Evolutionary conservation across 2,888 invertebrate genomes (phyloP), one percentile per base, ranked within the genome.

Genomic region (Luperina nickerlii): DNA sequence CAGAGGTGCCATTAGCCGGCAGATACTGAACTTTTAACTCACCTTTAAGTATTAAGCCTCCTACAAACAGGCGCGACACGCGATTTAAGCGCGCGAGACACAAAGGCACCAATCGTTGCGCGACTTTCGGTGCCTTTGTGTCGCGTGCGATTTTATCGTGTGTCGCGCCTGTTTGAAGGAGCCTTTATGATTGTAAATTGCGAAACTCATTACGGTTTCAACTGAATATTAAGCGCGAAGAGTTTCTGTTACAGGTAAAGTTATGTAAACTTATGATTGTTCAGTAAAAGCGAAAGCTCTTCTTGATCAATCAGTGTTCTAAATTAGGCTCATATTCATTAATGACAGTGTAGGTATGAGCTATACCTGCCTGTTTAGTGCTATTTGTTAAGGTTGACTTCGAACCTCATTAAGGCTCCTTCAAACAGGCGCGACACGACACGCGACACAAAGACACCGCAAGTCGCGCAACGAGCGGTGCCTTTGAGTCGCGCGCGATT

Each of bases 1-100:
- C 82, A 42, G 72, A 54, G 65, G 69, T 85, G 24, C 86, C 76
- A 83, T 83, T 85, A 85, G 72, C 69, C 32, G 24, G 15, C 13
- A 45, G 68, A 69, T 84, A 81, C 71, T 62, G 67, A 81, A 73
- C 76, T 81, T 81, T 81, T 69, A 74, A 80, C 71, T 65, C 63
- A 65, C 68, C 51, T 80, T 71, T 51, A 60, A 51, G 48, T 13
- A 27, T 65, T 32, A 32, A 32, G 32, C 1, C 32, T 32, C 32
- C 32, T 32, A 32, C 32, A 32, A 32, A n/a, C n/a, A n/a, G n/a
- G n/a, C n/a, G n/a, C n/a, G n/a, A n/a, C n/a, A n/a, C n/a, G n/a
- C n/a, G n/a, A n/a, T n/a, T n/a, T n/a, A n/a, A n/a, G 0, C 32
- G 32, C 32, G 32, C 32, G 32, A 0, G 32, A 1, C 32, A 32